Evolutionary conservation across 2,797 vertebrate genomes (phyloP), one percentile per base, ranked within the genome.

Genomic region (Paramormyrops hopkinsi): DNA sequence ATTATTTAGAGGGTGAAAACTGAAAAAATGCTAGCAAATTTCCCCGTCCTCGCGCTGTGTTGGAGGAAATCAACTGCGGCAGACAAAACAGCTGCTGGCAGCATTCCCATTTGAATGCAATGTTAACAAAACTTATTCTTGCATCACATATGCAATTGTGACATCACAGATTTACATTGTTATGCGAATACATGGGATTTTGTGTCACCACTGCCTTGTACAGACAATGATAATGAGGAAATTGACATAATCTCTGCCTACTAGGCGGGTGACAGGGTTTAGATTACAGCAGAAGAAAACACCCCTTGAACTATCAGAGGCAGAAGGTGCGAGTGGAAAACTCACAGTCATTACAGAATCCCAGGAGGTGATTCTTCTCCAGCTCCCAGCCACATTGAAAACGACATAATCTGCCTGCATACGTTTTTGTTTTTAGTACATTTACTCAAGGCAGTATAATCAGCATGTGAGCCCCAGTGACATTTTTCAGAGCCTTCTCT

Each of bases 361-460:
- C 90, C 92, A 91, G 17, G 29, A 54, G 50, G 51, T 19, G 22
- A 12, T 86, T 92, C 92, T 92, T 93, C 92, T 93, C 93, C 17
- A 89, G 11, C 88, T 93, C 90, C 90, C 93, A 94, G 93, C 93
- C 94, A 93, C 90, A 94, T 92, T 91, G 92, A 90, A 89, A 86
- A 90, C 93, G 92, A 95, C 93, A 94, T 95, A 94, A 95, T 93
- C 93, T 73, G 44, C 92, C 94, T 92, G 91, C 51, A 93, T 92
- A 93, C 94, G 46, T 90, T 89, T 91, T 91, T 92, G 95, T 96
- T 96, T 96, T 96, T 95, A 95, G 95, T 94, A 91, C 91, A 91
- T 95, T 95, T 94, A 91, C 95, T 95, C 94, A 94, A 94, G 93
- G 90, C 89, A 91, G 92, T 92, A 90, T 93, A 95, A 95, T 95